Conservation (phyloP, 2,888 invertebrate species). For the Caenorhabditis plicata region DNA sequence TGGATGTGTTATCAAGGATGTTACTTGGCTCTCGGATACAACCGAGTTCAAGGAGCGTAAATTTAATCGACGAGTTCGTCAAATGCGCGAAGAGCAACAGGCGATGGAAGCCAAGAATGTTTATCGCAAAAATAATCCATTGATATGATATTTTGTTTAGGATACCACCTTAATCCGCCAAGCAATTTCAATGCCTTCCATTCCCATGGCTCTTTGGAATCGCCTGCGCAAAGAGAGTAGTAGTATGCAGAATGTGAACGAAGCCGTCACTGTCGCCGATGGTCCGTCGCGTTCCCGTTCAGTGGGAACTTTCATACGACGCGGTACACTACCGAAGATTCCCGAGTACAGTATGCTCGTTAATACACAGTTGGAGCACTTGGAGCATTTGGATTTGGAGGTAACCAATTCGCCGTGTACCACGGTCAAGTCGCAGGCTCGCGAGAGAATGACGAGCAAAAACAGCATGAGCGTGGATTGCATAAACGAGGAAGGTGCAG, state of each 20-base stretch:
- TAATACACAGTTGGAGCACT: constrained; percentile 10
- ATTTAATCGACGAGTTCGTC: constrained; percentile 12
- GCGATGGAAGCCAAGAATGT: background rate
- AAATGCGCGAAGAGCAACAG: constrained; percentile 3
- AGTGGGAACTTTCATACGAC: constrained; percentile 21
- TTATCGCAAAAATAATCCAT: background rate
- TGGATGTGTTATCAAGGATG: constrained; percentile 81
- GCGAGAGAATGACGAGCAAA: constrained; percentile 22
- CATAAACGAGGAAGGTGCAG: constrained; percentile 24
- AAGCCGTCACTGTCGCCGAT: constrained; percentile 13
- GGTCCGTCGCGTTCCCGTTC: constrained; percentile 36
- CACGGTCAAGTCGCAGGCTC: constrained; percentile 17
- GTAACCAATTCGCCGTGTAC: constrained; percentile 38
- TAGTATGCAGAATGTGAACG: constrained; percentile 21
- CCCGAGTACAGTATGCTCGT: constrained; percentile 41
- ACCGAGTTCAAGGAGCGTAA: constrained; percentile 41
- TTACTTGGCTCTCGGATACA: constrained; percentile 76
- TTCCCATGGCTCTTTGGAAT: background rate
- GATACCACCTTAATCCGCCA: too few species aligned
- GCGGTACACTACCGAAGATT: constrained; percentile 5
- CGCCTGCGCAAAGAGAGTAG: background rate
- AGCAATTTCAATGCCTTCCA: background rate
- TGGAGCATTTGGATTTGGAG: constrained; percentile 49
- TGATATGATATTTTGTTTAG: too few species aligned
- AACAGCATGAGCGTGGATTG: constrained; percentile 32